Conservation (phyloP, 2,113 vertebrate species). For the Lagopus muta region DNA sequence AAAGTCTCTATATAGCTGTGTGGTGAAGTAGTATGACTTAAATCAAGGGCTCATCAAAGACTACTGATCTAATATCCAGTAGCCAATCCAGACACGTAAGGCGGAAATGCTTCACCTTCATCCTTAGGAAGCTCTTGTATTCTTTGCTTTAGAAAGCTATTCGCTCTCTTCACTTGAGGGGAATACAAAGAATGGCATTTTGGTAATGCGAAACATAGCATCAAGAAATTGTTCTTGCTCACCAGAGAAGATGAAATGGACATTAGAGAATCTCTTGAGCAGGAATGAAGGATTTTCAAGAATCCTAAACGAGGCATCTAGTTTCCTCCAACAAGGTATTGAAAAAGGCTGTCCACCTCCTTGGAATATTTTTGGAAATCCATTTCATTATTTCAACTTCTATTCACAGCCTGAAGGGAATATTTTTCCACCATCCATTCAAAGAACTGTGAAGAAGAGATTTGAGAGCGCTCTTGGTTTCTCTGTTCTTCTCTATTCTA, state of each 20-base stretch:
- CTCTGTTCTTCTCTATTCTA: background rate
- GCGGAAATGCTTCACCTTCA: background rate
- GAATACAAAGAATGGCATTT: background rate
- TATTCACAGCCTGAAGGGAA: background rate
- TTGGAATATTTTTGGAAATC: slow-evolving; percentile 33
- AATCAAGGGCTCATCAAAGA: background rate
- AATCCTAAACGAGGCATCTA: background rate
- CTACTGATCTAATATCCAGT: background rate
- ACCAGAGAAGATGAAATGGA: slow-evolving; percentile 1
- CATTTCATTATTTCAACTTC: slow-evolving; percentile 13
- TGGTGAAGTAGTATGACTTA: background rate
- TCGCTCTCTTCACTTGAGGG: background rate
- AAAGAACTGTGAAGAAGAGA: background rate
- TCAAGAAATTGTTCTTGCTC: background rate
- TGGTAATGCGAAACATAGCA: background rate
- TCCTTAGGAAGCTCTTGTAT: background rate
- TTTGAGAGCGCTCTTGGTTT: background rate
- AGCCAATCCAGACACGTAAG: background rate
- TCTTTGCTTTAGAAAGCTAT: background rate
- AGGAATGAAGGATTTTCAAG: slow-evolving; percentile 9
- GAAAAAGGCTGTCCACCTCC: background rate
- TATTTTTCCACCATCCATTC: background rate
- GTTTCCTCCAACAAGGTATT: background rate
- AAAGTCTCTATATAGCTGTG: background rate
- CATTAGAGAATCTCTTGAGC: background rate